Evolutionary conservation across 2,888 invertebrate species (phyloP).

Genomic region (Synergus umbraculus): DNA sequence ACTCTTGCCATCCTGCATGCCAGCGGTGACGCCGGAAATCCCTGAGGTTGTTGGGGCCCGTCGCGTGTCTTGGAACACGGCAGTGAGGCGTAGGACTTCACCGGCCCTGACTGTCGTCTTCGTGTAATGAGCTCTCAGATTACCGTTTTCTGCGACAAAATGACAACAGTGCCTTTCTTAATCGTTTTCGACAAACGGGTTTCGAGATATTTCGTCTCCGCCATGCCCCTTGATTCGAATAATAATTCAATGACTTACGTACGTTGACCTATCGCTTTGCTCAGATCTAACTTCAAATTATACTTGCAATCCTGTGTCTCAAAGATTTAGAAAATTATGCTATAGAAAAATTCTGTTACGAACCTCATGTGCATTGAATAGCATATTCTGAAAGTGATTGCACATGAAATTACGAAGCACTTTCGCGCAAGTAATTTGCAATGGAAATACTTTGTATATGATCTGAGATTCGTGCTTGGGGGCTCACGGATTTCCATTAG

Average conservation of each 20-base stretch:
- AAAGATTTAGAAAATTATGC: neutral
- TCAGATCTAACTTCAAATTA: neutral
- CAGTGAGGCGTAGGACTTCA: constrained; percentile 78
- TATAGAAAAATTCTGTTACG: neutral
- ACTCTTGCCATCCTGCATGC: constrained; percentile 72
- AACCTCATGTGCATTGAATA: neutral
- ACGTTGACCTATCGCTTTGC: constrained; percentile 7
- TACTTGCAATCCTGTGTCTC: too few relatives aligned
- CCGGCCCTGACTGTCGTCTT: constrained; percentile 78
- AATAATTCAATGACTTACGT: constrained; percentile 4
- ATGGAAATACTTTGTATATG: constrained; percentile 4
- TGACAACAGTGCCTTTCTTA: constrained; percentile 26
- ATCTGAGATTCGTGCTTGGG: neutral
- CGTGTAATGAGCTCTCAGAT: constrained; percentile 76
- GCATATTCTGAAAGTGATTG: constrained; percentile 2
- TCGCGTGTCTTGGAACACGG: constrained; percentile 79
- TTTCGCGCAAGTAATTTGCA: constrained; percentile 23
- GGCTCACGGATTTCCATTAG: neutral
- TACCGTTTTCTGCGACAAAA: constrained; percentile 70
- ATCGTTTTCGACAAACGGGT: constrained; percentile 2
- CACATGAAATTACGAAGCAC: constrained; percentile 16
- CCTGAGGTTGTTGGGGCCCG: constrained; percentile 70
- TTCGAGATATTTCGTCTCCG: neutral
- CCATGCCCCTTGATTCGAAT: neutral
- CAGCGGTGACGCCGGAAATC: constrained; percentile 64